Evolutionary conservation across 2,113 vertebrate genomes (phyloP), one percentile per base, ranked within the genome.

Genomic region (Condylura cristata): DNA sequence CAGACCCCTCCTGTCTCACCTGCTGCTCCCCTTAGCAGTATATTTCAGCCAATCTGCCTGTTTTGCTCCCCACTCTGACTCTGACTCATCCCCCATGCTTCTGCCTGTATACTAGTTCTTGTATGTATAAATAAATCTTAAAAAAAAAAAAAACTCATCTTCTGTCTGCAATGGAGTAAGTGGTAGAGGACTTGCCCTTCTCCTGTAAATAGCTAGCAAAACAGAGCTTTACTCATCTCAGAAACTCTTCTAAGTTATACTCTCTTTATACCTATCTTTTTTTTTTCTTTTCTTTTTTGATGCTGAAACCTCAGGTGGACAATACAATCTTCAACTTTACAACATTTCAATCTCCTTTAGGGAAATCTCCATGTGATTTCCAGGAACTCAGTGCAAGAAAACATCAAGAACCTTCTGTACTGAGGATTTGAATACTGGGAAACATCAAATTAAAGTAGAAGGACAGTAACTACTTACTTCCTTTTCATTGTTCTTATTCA

Each of bases 341-440:
- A 13, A 79, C 34, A 11, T 51, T 93, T 51, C 41, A 30, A 0
- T 51, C 41, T 92, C 53, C 30, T 87, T 71, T 28, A 22, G 34
- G 53, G 61, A 76, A 18, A 60, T 78, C 86, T 72, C 6, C 26
- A 13, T 39, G 79, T 66, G 46, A 86, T 68, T 95, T 96, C 92
- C 68, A 97, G 95, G 87, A 97, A 95, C 86, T 83, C 68, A 22
- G 37, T 41, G 8, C 1, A 75, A 70, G 65, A 61, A 94, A 95
- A 93, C 41, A 81, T 13, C 39, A 85, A 94, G 92, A 72, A 96
- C 87, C 48, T 90, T 88, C 81, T 96, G 92, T 95, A 53, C 90
- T 24, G 11, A 91, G 93, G 90, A 83, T 48, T 11, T 96, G 93
- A 97, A 97, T 95, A 78, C 89, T 46, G 91, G 95, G 96, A 97